Percentiles rank a stretch among this genome's conserved stretches.
Conservation (phyloP, 2,797 vertebrate genomes). For the Rhyacichthys aspro region DNA sequence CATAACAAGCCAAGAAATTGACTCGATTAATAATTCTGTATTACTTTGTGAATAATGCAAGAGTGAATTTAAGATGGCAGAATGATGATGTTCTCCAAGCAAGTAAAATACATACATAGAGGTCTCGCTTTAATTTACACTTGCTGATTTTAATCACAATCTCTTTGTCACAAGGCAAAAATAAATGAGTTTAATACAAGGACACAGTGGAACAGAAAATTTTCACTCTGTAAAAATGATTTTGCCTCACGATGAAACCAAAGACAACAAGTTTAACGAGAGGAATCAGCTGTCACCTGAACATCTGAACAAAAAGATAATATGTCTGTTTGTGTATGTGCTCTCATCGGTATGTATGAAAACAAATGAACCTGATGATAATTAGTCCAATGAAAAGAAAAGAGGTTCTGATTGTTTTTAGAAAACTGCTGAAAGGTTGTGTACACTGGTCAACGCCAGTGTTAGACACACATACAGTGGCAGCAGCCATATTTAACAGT, state of each 20-base stretch:
- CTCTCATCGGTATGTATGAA: no score
- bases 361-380: no score
- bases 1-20: no score
- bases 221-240: background rate
- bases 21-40: no score
- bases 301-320: slow-evolving; percentile 4
- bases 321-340: no score
- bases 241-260: background rate
- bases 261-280: background rate
- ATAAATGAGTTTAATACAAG: background rate
- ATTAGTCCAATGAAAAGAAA: no score
- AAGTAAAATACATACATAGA: background rate
- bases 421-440: background rate
- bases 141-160: background rate
- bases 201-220: background rate
- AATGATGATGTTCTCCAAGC: no score
- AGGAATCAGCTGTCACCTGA: slow-evolving; percentile 3
- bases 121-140: background rate
- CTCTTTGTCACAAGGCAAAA: background rate
- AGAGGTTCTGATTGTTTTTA: no score
- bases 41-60: no score
- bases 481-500: background rate
- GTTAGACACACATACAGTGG: background rate
- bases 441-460: background rate
- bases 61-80: no score